A percentile compares a stretch with the other conserved stretches of the same genome.
Conservation (phyloP, 2,113 vertebrate species). For the Lophura nycthemera region DNA sequence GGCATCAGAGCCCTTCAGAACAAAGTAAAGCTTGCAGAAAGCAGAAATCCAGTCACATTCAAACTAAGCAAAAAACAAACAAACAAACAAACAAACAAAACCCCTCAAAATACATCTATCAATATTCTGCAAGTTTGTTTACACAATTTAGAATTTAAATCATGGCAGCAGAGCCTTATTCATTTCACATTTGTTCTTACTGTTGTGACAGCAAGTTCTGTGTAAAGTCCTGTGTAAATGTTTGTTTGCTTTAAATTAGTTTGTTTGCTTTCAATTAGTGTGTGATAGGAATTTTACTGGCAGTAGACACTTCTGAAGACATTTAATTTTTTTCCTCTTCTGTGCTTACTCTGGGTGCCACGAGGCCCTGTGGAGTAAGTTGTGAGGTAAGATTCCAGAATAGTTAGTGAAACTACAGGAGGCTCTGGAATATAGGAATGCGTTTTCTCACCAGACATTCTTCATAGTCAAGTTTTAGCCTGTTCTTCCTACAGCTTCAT, state of each 20-base stretch:
- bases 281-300: not conserved
- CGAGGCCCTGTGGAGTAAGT: not conserved
- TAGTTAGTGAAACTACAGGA: conserved; percentile 14
- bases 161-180: not conserved
- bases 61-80: not conserved
- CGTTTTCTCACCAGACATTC: conserved; percentile 40
- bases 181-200: not conserved
- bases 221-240: not conserved
- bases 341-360: not conserved
- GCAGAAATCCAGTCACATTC: not conserved
- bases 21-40: not conserved
- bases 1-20: not conserved
- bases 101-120: not conserved
- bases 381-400: conserved; percentile 30
- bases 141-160: not conserved
- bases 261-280: not conserved
- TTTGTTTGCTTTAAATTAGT: not conserved
- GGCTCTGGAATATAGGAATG: conserved; percentile 48
- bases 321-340: not conserved
- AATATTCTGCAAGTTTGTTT: not conserved
- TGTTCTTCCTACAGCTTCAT: conserved; percentile 9
- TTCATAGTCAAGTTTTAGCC: conserved; percentile 51
- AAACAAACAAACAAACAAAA: not conserved
- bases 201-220: rapidly evolving
- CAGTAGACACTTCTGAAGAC: not conserved